phyloP scores from a whole-genome alignment of 2,888 invertebrate genomes.

The Athrips mouffetella region DNA sequence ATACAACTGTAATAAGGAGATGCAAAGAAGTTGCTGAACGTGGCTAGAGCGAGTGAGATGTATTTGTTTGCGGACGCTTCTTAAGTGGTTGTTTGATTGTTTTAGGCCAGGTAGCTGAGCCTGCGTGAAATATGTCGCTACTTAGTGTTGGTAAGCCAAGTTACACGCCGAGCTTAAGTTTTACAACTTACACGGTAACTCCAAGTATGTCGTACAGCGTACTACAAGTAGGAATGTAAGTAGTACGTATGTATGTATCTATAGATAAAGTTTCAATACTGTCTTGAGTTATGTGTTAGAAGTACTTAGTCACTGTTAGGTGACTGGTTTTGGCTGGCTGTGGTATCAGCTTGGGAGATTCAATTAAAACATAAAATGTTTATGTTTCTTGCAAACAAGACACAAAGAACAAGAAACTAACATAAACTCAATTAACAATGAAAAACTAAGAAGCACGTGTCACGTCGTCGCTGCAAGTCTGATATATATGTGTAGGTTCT shows the following conservation, averaged over 20 bases:
- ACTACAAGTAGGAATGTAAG: too few species aligned
- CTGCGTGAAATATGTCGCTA: slow-evolving; percentile 71
- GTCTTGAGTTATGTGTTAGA: not conserved
- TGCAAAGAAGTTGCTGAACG: not conserved
- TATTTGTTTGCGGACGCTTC: slow-evolving; percentile 41
- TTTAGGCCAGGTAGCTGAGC: slow-evolving; percentile 73
- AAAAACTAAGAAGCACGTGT: slow-evolving; percentile 1
- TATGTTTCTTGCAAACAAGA: not conserved
- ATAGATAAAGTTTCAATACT: slow-evolving; percentile 10
- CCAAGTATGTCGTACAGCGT: too few species aligned
- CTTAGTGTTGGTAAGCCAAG: slow-evolving; percentile 67
- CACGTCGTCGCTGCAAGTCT: not conserved
- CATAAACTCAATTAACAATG: slow-evolving; percentile 2
- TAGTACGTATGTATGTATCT: not conserved
- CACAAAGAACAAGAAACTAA: too few species aligned
- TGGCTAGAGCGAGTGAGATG: not conserved
- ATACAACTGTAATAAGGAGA: not conserved
- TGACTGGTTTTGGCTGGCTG: too few species aligned
- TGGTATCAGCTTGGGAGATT: too few species aligned
- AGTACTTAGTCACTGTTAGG: too few species aligned
- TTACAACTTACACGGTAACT: slow-evolving; percentile 55
- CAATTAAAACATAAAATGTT: too few species aligned
- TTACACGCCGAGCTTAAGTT: slow-evolving; percentile 60
- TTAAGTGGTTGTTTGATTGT: slow-evolving; percentile 70
- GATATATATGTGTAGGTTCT: not conserved